Evolutionary conservation across 2,888 invertebrate genomes (phyloP), one percentile per base, ranked within the genome.

Genomic region (Gnatocerus cornutus): DNA sequence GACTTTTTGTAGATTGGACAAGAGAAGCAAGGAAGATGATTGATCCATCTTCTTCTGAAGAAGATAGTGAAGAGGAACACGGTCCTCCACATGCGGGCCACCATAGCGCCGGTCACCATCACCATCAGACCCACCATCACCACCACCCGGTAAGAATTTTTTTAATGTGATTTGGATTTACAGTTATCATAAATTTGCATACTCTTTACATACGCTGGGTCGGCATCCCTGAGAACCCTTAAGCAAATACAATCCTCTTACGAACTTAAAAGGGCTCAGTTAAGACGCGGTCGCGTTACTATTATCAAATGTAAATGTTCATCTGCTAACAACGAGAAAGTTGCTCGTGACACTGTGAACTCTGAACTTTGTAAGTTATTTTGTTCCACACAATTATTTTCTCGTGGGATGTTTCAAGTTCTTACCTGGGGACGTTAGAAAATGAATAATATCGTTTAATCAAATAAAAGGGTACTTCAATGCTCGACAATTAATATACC

Each of bases 11-110:
- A 79, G 78, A 77, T 76, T 74, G 79, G 78, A 75, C 73, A 75
- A 74, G 73, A 74, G 72, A 76, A 80, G 77, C 74, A 68, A 75
- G 77, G 77, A 73, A 75, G 81, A 97, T 97, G 97, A 96, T 97
- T 85, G 96, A 97, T 85, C 97, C 97, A 76, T 97, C 97, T 86
- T 97, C 97, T 77, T 97, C 97, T 73, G 97, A 97, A 86, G 97
- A 97, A 86, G 97, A 97, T 84, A 95, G 92, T 78, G 97, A 97
- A 78, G 96, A 96, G 86, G 96, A 96, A 85, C 93, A 93, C 84
- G 82, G 81, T 79, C 75, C 78, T 70, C 80, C 81, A 70, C 79
- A 82, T 78, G 80, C 81, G 77, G 84, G 79, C 73, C 82, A 83
- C 71, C 82, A 83, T 76, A 83, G 84, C 76, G 84, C 82, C 73